Evolutionary conservation across 2,113 vertebrate genomes (phyloP), one percentile per base, ranked within the genome.

Genomic region (Labrus mixtus): DNA sequence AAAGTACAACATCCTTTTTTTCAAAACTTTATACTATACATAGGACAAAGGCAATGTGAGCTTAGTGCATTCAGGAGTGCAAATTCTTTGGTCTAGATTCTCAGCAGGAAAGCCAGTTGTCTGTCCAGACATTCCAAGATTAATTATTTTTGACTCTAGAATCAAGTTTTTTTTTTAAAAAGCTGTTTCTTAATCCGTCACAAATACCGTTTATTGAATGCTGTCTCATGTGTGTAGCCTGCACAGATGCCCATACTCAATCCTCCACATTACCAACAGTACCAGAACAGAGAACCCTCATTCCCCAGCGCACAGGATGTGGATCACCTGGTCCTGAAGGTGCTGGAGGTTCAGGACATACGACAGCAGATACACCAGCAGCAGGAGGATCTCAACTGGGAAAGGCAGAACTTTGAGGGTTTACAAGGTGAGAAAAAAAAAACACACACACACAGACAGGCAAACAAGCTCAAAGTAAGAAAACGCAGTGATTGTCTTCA

Each of bases 351-450:
- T 63, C 93, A 93, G 68, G 66, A 90, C 13, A 84, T 85, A 39
- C 82, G 94, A 43, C 90, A 95, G 66, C 77, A 82, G 2, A 89
- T 94, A 39, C 93, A 95, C 75, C 86, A 90, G 39, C n/a, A 93
- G 16, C 90, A 94, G 63, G 92, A 93, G 58, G 92, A 95, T 9
- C 87, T 94, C 46, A 94, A 93, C 86, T 94, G 92, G 94, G 93
- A 95, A 60, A 92, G 60, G 61, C 90, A 93, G 51, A 94, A 93
- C 76, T 87, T 25, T 51, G 94, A 95, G 43, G 57, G 62, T 37
- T 70, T 91, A 20, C 89, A 91, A 85, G 90, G 94, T 94, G 56
- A 60, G 58, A 51, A 0, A 41, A 41, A 23, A 41, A 41, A 20
- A 37, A 41, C 19, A 43, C 19, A 61, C 43, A 64, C 19, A 50